Percentiles rank a stretch among this genome's conserved stretches.
phyloP scores from a whole-genome alignment of 1,140 invertebrate species.

The Homalodisca vitripennis region DNA sequence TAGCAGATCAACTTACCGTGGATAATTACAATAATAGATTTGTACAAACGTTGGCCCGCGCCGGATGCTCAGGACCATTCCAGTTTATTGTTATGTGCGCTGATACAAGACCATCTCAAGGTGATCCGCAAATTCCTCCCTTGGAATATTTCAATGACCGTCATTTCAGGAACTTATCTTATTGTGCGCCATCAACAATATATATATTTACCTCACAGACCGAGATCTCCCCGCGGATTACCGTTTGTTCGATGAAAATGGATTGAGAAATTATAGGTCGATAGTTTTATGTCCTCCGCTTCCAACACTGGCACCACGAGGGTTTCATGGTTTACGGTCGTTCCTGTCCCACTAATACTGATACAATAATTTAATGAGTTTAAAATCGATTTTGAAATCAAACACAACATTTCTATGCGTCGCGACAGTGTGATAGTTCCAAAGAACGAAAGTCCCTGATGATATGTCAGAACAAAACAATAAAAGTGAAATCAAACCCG shows the following conservation, averaged over 20 bases:
- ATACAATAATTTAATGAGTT: too few relatives aligned
- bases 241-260: too few relatives aligned
- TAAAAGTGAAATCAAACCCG: too few relatives aligned
- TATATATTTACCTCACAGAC: neutral
- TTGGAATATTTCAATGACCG: neutral
- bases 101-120: neutral
- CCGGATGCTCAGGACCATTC: conserved; percentile 2
- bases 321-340: too few relatives aligned
- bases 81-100: conserved; percentile 13
- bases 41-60: conserved; percentile 16
- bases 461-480: too few relatives aligned
- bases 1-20: conserved; percentile 19
- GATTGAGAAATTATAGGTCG: neutral
- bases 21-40: conserved; percentile 25
- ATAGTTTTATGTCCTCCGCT: neutral
- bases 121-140: neutral
- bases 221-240: neutral
- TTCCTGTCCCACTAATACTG: too few relatives aligned
- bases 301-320: too few relatives aligned
- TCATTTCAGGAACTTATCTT: neutral
- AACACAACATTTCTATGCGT: too few relatives aligned
- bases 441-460: too few relatives aligned
- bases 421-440: too few relatives aligned
- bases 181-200: conserved; percentile 5
- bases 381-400: too few relatives aligned